Evolutionary conservation across 2,797 vertebrate genomes (phyloP), one percentile per base, ranked within the genome.

Genomic region (Macrochelys suwanniensis): DNA sequence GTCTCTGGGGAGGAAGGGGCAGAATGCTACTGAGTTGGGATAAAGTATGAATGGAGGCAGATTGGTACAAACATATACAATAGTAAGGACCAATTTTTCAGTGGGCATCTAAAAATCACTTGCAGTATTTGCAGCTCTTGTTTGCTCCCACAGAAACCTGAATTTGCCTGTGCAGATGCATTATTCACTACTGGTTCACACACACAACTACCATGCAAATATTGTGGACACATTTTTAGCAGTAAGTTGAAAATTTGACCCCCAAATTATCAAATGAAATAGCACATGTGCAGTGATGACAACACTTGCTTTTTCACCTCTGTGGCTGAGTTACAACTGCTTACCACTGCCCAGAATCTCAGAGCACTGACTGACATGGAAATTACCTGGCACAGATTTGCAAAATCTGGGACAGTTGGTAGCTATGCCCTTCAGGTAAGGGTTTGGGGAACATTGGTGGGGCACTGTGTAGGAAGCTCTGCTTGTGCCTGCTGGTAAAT

Each of bases 401-500:
- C 86, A 92, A 93, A 80, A 80, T 93, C 88, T 28, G 80, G 97
- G 97, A 97, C 96, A 97, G 94, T 91, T 96, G 96, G 94, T 87
- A 0, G 83, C 85, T 54, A 76, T 89, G 91, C 89, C 87, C 81
- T 93, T 68, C 93, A 98, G 96, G 97, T 98, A 95, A 94, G 76
- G 61, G 0, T n/a, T n/a, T 92, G 90, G 57, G 85, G 17, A 92
- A 96, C 88, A 80, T 53, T 84, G 78, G 82, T 93, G 85, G 92
- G 88, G 90, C 95, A 96, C 76, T 0, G 8, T 95, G 96, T 97
- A 94, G 94, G 95, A 97, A 96, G 96, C 53, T 96, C 92, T n/a
- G 16, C 87, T 88, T 94, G 88, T 95, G 96, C 96, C 90, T 95
- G 94, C 96, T 97, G 95, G 85, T 92, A 97, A 97, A 93, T 87